These are phyloP conservation scores for Entomobrya proxima DNA, from an alignment of 2,888 invertebrate genomes.

Conservation along the genomic window DNA sequence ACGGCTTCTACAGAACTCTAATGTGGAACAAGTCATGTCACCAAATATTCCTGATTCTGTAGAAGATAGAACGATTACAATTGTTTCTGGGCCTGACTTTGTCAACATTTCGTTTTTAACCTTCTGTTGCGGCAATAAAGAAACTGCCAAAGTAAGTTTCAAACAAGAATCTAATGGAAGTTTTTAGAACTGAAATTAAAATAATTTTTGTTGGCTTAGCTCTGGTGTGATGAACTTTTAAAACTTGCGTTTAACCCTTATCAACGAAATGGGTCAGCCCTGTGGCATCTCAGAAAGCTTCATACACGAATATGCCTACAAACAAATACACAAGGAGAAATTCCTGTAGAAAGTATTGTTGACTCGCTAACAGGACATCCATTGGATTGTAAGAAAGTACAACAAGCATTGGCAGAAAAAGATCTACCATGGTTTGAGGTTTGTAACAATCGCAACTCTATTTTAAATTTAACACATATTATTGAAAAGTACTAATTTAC, in stretches of 20 bases:
- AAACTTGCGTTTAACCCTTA: slow-evolving; percentile 92
- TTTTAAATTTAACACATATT: not conserved
- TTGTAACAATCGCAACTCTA: too few relatives aligned
- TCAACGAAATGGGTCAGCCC: slow-evolving; percentile 91
- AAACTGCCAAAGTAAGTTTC: slow-evolving; percentile 86
- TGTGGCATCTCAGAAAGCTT: slow-evolving; percentile 92
- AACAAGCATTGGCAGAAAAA: slow-evolving; percentile 92
- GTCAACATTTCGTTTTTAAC: slow-evolving; percentile 94
- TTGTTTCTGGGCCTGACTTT: slow-evolving; percentile 93
- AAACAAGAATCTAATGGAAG: not conserved
- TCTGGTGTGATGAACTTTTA: slow-evolving; percentile 94
- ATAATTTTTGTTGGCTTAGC: slow-evolving; percentile 78
- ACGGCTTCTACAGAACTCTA: slow-evolving; percentile 94
- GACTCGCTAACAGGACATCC: slow-evolving; percentile 94
- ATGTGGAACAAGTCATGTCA: slow-evolving; percentile 89
- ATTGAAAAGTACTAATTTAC: not conserved
- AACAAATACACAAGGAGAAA: slow-evolving; percentile 91
- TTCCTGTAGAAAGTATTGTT: slow-evolving; percentile 94
- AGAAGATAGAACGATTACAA: slow-evolving; percentile 95
- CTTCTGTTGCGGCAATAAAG: slow-evolving; percentile 94
- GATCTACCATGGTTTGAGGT: slow-evolving; percentile 91
- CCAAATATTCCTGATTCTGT: slow-evolving; percentile 89
- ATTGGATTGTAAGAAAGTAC: slow-evolving; percentile 94
- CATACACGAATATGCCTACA: slow-evolving; percentile 89
- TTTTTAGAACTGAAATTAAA: too few relatives aligned